Conservation (phyloP, 2,888 invertebrate species). For the Megastigmus dorsalis region DNA sequence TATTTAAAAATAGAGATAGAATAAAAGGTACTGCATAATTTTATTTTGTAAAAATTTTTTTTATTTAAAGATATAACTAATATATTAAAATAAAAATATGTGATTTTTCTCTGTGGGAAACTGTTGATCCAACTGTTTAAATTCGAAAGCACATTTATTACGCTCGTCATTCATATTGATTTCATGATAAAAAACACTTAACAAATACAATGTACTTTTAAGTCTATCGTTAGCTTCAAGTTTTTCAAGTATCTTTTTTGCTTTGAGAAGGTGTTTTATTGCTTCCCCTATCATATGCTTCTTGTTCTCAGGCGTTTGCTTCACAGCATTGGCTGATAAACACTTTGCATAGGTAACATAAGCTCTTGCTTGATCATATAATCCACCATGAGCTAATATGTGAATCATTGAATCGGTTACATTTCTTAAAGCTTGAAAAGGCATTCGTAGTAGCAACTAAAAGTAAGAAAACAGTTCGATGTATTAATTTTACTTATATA, state of each 20-base stretch:
- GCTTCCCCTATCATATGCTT: slow-evolving; percentile 77
- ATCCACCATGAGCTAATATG: slow-evolving; percentile 87
- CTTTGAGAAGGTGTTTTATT: slow-evolving; percentile 80
- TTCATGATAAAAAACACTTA: slow-evolving; percentile 81
- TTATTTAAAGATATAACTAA: slow-evolving; percentile 17
- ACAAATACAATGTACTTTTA: slow-evolving; percentile 83
- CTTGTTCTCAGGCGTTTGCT: slow-evolving; percentile 74
- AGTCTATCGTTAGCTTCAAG: slow-evolving; percentile 86
- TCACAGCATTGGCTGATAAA: slow-evolving; percentile 80
- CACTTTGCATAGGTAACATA: slow-evolving; percentile 87
- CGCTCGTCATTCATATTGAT: slow-evolving; percentile 83
- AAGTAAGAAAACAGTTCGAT: slow-evolving; percentile 55
- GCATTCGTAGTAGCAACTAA: slow-evolving; percentile 84
- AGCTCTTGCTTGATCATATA: slow-evolving; percentile 87
- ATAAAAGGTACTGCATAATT: neutral
- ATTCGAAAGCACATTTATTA: slow-evolving; percentile 89
- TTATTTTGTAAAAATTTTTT: slow-evolving; percentile 27
- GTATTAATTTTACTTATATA: neutral
- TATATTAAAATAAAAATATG: slow-evolving; percentile 47
- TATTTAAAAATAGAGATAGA: too few relatives aligned
- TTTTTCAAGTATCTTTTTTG: slow-evolving; percentile 82
- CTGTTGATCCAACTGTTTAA: slow-evolving; percentile 85
- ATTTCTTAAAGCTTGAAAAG: slow-evolving; percentile 83
- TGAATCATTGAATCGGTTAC: slow-evolving; percentile 82
- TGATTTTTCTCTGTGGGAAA: slow-evolving; percentile 78